A percentile compares a stretch with the other conserved stretches of the same genome.
phyloP scores from a whole-genome alignment of 2,888 invertebrate species.

The Scaeva pyrastri region DNA sequence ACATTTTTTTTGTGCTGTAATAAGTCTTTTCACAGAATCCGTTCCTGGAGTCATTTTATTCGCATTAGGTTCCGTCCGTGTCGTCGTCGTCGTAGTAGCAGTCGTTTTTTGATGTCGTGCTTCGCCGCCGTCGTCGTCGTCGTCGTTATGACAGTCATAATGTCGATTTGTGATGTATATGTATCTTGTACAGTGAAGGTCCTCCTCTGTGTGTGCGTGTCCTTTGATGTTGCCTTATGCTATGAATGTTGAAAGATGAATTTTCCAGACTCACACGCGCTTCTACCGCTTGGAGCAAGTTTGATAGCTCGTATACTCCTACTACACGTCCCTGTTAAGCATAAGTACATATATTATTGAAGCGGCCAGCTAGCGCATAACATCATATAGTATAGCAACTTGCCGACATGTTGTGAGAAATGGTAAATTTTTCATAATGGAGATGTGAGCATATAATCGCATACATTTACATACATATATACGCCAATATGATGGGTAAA shows the following conservation, averaged over 20 bases:
- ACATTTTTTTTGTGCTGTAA: no score
- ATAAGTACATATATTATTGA: not conserved
- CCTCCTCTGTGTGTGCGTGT: not conserved
- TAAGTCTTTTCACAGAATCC: no score
- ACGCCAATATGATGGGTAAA: slow-evolving; percentile 5
- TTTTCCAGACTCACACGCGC: slow-evolving; percentile 59
- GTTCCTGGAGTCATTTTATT: no score
- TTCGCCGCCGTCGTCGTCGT: not conserved
- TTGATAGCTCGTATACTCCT: slow-evolving; percentile 7
- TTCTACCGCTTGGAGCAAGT: slow-evolving; percentile 12
- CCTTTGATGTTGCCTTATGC: not conserved
- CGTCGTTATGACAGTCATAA: slow-evolving; percentile 1
- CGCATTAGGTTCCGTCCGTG: no score
- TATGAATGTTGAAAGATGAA: slow-evolving; percentile 29
- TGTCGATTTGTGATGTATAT: slow-evolving; percentile 58
- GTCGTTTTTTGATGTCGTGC: no score
- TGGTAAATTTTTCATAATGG: slow-evolving; percentile 66
- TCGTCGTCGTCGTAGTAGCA: no score
- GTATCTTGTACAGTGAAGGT: not conserved
- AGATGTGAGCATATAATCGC: slow-evolving; percentile 62
- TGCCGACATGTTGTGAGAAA: slow-evolving; percentile 63
- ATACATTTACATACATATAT: not conserved
- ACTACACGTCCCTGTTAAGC: not conserved
- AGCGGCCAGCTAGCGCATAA: slow-evolving; percentile 4
- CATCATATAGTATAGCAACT: slow-evolving; percentile 34